Percentiles rank a stretch among this genome's conserved stretches.
Evolutionary conservation across 2,113 vertebrate species (phyloP).

Genomic region (Cebidichthys violaceus): DNA sequence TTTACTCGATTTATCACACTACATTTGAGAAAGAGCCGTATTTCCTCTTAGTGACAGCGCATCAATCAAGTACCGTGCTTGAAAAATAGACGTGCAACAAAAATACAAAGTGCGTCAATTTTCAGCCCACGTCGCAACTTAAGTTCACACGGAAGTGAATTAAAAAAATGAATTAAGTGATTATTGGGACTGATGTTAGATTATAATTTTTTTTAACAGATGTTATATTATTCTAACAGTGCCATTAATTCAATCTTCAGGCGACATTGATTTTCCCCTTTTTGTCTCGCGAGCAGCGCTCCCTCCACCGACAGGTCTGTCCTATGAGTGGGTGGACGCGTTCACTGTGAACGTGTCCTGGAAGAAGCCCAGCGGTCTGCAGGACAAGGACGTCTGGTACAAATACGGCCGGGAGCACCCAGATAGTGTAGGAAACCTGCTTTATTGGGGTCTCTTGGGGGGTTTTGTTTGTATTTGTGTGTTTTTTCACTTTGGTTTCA

Average conservation of each 20-base stretch:
- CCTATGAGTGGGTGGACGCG: not conserved
- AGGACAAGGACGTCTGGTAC: rapidly evolving
- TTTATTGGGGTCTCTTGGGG: not conserved
- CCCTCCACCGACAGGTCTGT: conserved; percentile 16
- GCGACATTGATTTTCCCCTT: not conserved
- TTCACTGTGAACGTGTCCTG: conserved; percentile 48
- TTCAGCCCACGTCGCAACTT: no score
- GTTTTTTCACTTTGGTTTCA: not conserved
- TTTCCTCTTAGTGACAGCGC: not conserved
- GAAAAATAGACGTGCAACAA: not conserved
- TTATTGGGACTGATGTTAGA: no score
- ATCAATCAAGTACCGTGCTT: not conserved
- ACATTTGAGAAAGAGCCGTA: not conserved
- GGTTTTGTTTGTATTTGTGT: not conserved
- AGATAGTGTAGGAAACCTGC: not conserved
- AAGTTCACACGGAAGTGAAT: no score
- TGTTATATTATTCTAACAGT: not conserved
- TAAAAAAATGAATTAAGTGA: no score
- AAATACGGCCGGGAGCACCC: rapidly evolving
- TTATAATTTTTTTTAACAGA: no score
- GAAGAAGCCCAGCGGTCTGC: conserved; percentile 41
- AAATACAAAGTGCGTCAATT: not conserved
- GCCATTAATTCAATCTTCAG: not conserved
- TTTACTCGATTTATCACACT: not conserved
- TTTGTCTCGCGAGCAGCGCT: not conserved